Conservation (phyloP, 2,113 vertebrate genomes). For the Globicephala melas region DNA sequence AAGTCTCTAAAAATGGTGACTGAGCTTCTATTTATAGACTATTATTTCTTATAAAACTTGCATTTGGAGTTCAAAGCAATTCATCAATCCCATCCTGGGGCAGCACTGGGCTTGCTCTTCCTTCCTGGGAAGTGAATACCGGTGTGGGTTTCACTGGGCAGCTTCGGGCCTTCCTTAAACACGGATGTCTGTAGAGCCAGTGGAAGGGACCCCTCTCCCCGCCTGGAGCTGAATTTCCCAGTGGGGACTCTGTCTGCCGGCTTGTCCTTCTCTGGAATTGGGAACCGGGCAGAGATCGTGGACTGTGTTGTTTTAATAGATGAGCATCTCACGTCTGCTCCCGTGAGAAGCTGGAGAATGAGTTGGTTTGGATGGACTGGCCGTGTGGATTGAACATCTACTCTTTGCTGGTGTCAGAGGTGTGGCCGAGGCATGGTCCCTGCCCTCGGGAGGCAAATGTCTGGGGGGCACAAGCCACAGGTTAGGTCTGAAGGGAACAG, state of each 20-base stretch:
- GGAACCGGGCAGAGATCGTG: not conserved
- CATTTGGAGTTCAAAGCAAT: not conserved
- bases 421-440: not conserved
- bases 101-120: not conserved
- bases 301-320: not conserved
- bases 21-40: not conserved
- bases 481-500: not conserved
- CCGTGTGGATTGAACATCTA: not conserved
- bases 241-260: not conserved
- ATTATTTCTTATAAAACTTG: not conserved
- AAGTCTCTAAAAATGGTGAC: not conserved
- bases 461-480: not conserved
- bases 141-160: rapidly evolving
- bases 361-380: not conserved
- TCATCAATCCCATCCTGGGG: not conserved
- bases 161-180: not conserved
- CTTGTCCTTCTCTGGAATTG: not conserved
- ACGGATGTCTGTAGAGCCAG: not conserved
- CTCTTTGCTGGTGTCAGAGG: not conserved
- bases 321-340: not conserved
- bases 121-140: not conserved
- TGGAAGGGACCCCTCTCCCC: not conserved
- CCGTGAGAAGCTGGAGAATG: not conserved
- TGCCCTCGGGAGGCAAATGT: not conserved
- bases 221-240: not conserved